phyloP scores from a whole-genome alignment of 2,888 invertebrate genomes.

The Amphimallon solstitiale region DNA sequence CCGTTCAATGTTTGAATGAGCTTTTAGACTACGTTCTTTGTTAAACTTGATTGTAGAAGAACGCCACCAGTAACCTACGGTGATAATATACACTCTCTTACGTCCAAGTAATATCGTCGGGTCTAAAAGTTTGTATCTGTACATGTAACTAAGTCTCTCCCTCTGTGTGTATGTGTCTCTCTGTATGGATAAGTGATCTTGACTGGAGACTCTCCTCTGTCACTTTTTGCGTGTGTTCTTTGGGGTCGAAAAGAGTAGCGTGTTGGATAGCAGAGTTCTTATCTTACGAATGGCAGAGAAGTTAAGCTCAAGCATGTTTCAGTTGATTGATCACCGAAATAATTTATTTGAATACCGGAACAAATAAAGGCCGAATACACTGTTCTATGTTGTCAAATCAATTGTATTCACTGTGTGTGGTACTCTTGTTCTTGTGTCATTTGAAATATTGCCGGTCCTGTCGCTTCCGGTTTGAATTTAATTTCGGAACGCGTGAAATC shows the following conservation, averaged over 20 bases:
- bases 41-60: conserved; percentile 2
- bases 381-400: conserved; percentile 12
- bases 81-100: conserved; percentile 1
- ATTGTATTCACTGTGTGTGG: conserved; percentile 1
- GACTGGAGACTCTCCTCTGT: conserved; percentile 41
- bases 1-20: conserved; percentile 12
- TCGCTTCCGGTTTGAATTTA: no score
- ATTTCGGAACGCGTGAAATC: no score
- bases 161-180: conserved; percentile 39
- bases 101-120: conserved; percentile 12
- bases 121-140: conserved; percentile 31
- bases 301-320: conserved; percentile 28
- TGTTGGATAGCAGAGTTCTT: conserved; percentile 34
- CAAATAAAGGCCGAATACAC: conserved; percentile 15
- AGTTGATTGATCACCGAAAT: conserved; percentile 34
- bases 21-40: not conserved
- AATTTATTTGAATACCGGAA: conserved; percentile 31
- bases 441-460: no score
- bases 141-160: conserved; percentile 34
- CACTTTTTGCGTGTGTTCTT: conserved; percentile 32
- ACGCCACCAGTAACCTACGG: conserved; percentile 1
- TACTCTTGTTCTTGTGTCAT: no score
- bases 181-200: conserved; percentile 43
- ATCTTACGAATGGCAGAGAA: conserved; percentile 31
- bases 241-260: conserved; percentile 26